Evolutionary conservation across 1,140 invertebrate species (phyloP), one percentile per base, ranked within the genome.

Genomic region (Drosophila sproati): DNA sequence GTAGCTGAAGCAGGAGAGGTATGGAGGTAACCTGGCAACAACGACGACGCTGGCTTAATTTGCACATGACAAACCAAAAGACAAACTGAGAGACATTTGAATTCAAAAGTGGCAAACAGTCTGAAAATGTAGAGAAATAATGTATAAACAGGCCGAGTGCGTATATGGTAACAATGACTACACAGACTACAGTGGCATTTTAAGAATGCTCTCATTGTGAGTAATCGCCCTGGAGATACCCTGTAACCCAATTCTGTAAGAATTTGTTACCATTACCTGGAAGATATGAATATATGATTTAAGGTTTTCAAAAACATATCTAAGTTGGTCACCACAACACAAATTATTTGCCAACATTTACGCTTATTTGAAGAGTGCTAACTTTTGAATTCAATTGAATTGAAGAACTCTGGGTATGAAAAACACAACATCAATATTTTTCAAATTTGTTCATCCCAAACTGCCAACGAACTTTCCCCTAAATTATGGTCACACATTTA

Each of bases 1-100:
- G 56, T 55, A 54, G 39, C 50, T 63, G 8, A 31, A 48, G 29
- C 10, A n/a, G 41, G 41, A n/a, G 35, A 3, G 2, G 10, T 20
- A 20, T 1, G 3, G 34, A 28, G 12, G 56, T 29, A 50, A 35
- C 41, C 31, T 43, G 50, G 35, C 39, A 71, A 73, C 50, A 76
- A 78, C 72, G 56, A 79, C 48, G 78, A 77, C 72, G 64, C 83
- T 59, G 83, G 85, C 85, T 89, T 88, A 78, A 83, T 88, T 89
- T 89, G 77, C 80, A 89, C 72, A 89, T 74, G 77, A 80, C 77
- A 83, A 88, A 77, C 77, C 64, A 55, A 77, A 73, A 82, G 69
- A 88, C 83, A 88, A 82, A 63, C 66, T 59, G 70, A 64, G 47
- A 85, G 78, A 78, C 82, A 87, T 78, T 86, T 67, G 59, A 78